These are phyloP conservation scores for Thaumatotibia leucotreta DNA, from an alignment of 1,140 invertebrate species.

Conservation along the genomic window DNA sequence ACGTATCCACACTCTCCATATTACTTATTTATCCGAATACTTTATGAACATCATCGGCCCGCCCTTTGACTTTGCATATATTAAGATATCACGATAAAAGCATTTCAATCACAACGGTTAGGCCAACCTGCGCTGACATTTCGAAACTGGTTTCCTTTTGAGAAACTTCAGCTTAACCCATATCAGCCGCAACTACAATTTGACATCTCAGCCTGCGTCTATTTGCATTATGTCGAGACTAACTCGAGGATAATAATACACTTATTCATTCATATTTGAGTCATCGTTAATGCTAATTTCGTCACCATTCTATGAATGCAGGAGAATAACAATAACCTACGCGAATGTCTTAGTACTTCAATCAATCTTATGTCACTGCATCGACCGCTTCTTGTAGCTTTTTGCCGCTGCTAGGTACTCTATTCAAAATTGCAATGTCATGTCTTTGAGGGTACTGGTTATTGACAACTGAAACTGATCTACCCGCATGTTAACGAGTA, in stretches of 20 bases:
- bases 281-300: slow-evolving; percentile 45
- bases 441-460: not conserved
- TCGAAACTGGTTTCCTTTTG: slow-evolving; percentile 35
- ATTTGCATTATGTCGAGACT: slow-evolving; percentile 22
- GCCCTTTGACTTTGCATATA: slow-evolving; percentile 28
- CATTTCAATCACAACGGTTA: slow-evolving; percentile 31
- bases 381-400: not conserved
- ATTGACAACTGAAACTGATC: slow-evolving; percentile 16
- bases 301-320: slow-evolving; percentile 38
- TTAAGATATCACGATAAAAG: slow-evolving; percentile 35
- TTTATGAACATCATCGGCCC: slow-evolving; percentile 17
- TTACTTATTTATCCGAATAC: too few species aligned
- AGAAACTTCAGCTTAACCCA: slow-evolving; percentile 26
- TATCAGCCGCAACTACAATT: slow-evolving; percentile 22
- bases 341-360: slow-evolving; percentile 24
- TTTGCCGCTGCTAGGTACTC: not conserved
- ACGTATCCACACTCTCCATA: too few species aligned
- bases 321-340: slow-evolving; percentile 49
- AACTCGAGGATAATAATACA: slow-evolving; percentile 19
- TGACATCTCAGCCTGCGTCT: slow-evolving; percentile 20
- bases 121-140: slow-evolving; percentile 30
- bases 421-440: not conserved
- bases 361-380: slow-evolving; percentile 8
- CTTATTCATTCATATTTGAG: slow-evolving; percentile 45
- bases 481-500: slow-evolving; percentile 23